Conservation (phyloP, 53 echinoderm and acorn worm species). For the Echinometra lucunter region DNA sequence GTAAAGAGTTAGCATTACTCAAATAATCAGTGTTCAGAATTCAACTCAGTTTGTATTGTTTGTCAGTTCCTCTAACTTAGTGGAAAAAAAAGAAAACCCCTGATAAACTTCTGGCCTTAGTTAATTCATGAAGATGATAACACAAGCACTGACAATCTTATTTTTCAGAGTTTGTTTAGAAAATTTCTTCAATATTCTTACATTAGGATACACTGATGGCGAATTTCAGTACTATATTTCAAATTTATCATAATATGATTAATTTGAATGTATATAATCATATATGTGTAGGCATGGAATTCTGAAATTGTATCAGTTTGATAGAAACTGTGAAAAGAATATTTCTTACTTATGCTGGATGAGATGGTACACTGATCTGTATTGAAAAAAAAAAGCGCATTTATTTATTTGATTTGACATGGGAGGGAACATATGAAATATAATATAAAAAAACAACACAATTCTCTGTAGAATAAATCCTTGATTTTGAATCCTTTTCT, state of each 20-base stretch:
- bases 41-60: too few relatives aligned
- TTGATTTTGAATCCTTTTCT: not conserved
- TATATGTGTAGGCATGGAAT: not conserved
- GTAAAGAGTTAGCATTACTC: too few relatives aligned
- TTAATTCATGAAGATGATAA: too few relatives aligned
- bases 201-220: not conserved
- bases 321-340: not conserved
- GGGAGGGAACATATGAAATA: too few relatives aligned
- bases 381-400: not conserved
- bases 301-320: not conserved
- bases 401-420: not conserved
- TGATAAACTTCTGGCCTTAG: too few relatives aligned
- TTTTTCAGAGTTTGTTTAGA: too few relatives aligned
- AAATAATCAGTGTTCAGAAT: too few relatives aligned
- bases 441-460: not conserved
- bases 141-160: too few relatives aligned
- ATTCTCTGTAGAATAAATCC: not conserved
- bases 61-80: too few relatives aligned
- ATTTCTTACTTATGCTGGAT: not conserved
- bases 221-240: slow-evolving; percentile 17
- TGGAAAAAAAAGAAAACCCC: too few relatives aligned
- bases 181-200: not conserved
- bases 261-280: too few relatives aligned
- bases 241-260: not conserved
- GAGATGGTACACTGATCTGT: not conserved